Evolutionary conservation across 2,888 invertebrate genomes (phyloP).

Genomic region (Diplazon laetatorius): DNA sequence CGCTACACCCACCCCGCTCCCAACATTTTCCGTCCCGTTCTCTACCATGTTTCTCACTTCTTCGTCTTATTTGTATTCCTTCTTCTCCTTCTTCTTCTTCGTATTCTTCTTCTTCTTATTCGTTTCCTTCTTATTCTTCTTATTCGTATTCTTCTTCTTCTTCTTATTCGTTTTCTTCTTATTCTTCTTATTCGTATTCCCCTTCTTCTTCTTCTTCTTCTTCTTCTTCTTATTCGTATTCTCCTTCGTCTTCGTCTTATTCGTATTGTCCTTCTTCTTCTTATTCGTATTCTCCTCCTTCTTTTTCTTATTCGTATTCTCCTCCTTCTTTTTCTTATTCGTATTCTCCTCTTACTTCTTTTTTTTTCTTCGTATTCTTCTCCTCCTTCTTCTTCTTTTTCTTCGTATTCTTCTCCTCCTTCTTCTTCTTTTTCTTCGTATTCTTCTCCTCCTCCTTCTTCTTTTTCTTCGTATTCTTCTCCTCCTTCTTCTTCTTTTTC

Average conservation of each 20-base stretch:
- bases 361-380: too few species aligned
- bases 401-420: too few species aligned
- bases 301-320: too few species aligned
- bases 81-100: background rate
- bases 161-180: conserved; percentile 69
- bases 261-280: conserved; percentile 72
- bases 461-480: too few species aligned
- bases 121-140: conserved; percentile 23
- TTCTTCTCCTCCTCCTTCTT: too few species aligned
- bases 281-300: conserved; percentile 72
- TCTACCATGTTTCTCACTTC: conserved; percentile 28
- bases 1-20: conserved; percentile 31
- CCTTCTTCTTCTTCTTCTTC: background rate
- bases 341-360: too few species aligned
- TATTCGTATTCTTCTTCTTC: conserved; percentile 72
- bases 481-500: too few species aligned
- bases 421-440: too few species aligned
- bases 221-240: conserved; percentile 16
- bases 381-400: too few species aligned
- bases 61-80: background rate
- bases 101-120: background rate
- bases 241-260: conserved; percentile 20
- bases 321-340: too few species aligned
- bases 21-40: conserved; percentile 30
- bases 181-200: background rate